Evolutionary conservation across 2,888 invertebrate genomes (phyloP), one percentile per base, ranked within the genome.

Genomic region (Pristionchus fissidentatus): DNA sequence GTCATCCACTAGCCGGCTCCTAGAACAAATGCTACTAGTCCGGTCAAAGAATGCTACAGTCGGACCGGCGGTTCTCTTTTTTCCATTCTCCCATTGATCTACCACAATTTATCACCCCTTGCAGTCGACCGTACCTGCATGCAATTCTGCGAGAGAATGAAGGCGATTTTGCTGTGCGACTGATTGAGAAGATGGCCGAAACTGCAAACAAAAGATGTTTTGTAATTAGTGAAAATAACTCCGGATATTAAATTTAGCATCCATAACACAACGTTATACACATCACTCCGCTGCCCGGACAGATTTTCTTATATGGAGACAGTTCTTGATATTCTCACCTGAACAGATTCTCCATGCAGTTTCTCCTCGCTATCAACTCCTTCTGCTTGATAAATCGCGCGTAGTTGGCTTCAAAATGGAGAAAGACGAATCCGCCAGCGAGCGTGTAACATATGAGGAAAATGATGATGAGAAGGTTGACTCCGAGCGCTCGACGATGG

Each of bases 341-440:
- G 29, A 70, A 75, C n/a, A 86, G 55, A n/a, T 84, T 52, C 70
- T 80, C 77, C 29, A 87, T 81, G 62, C 87, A 87, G 29, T 60
- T 77, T 41, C 62, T 84, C 84, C 26, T 32, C 57, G 26, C 70
- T 26, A 29, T 13, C 4, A 43, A 29, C n/a, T 55, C n/a, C 22
- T 41, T 62, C 62, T 49, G 15, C 22, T 43, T 38, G 41, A 73
- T 15, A n/a, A 38, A 41, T 41, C 35, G 35, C 13, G 55, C 57
- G 35, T 57, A 80, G 22, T 46, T 41, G 2, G 22, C 22, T 32
- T 82, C 82, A 35, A 82, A 82, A 26, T 82, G 82, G 19, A 82
- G 82, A 15, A 82, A 66, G 13, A 82, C 52, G 29, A 49, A 3
- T 4, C 82, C 82, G 22, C 82, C 82, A 22, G 49, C 46, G 46